Percentiles rank a stretch among this genome's conserved stretches.
Evolutionary conservation across 2,797 vertebrate genomes (phyloP).

Genomic region (Tragopan temminckii): DNA sequence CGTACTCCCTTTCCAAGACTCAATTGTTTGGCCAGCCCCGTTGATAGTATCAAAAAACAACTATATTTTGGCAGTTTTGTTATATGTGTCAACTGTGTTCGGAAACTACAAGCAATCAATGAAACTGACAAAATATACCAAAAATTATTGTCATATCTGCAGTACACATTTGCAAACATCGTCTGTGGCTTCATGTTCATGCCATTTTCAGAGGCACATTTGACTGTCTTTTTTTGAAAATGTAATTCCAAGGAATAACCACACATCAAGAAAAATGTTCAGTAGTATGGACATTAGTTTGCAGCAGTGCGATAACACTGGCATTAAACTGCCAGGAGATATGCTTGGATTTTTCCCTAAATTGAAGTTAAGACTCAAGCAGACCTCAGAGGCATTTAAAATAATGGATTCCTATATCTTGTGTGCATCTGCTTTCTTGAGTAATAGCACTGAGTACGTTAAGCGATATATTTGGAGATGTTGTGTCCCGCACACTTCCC

Average conservation of each 20-base stretch:
- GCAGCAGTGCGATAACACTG: not conserved
- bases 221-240: not conserved
- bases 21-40: not conserved
- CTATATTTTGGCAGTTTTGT: not conserved
- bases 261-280: not conserved
- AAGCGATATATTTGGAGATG: not conserved
- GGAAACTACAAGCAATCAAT: not conserved
- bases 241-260: not conserved
- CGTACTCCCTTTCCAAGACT: not conserved
- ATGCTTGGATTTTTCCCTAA: not conserved
- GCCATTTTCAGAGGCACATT: not conserved
- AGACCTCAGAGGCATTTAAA: not conserved
- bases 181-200: not conserved
- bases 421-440: not conserved
- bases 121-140: not conserved
- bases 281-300: not conserved
- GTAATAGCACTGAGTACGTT: not conserved
- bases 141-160: not conserved
- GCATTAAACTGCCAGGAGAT: not conserved
- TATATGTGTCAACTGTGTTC: not conserved
- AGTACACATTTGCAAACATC: not conserved
- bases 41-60: not conserved
- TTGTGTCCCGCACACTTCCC: not conserved
- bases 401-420: constrained; percentile 25
- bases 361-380: not conserved